Base-by-base conservation (phyloP, 2,888 invertebrate genomes). In the Mycalesis mineus region DNA sequence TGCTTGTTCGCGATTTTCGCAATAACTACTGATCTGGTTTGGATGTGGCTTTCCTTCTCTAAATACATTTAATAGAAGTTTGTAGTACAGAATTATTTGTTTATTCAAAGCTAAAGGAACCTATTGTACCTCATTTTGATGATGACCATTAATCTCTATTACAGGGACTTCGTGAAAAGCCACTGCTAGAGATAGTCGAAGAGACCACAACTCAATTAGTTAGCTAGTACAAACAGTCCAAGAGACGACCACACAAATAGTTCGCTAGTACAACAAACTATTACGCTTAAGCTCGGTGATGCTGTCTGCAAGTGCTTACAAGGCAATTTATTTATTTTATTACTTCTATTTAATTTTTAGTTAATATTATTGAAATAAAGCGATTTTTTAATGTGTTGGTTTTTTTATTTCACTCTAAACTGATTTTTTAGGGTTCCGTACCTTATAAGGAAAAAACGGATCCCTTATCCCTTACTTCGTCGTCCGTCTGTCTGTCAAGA, bases 161-260 rank as follows among this genome's bases (percentile, higher is more conserved):
- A 11, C 80, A 83, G 82, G 4, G 72, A 80, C 2, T 83, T 83
- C 67, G 70, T 81, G 2, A 57, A 59, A 13, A 65, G 48, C 15
- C 74, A 82, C 58, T 62, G 63, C 60, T 78, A 73, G 62, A 45
- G 22, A 42, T 39, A 55, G n/a, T 15, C 28, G 11, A 33, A 40
- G 22, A 31, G 15, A 3, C 17, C 33, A 44, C 36, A 6, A 13
- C 7, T 47, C 7, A 44, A 42, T 22, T 42, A 44, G 42, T 11
- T 17, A 17, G 40, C 22, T 29, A 47, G 47, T 47, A 11, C 29
- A 45, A 29, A 42, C 31, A 55, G n/a, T 15, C 28, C 9, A 33
- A 33, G 22, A 31, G 15, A 3, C 17, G 33, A 44, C 40, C 7
- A n/a, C 7, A 52, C 7, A 44, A 42, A 22, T 42, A 44, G 42